These are phyloP conservation scores for Apocheima hispidaria DNA, from an alignment of 2,888 invertebrate genomes.

Conservation along the genomic window DNA sequence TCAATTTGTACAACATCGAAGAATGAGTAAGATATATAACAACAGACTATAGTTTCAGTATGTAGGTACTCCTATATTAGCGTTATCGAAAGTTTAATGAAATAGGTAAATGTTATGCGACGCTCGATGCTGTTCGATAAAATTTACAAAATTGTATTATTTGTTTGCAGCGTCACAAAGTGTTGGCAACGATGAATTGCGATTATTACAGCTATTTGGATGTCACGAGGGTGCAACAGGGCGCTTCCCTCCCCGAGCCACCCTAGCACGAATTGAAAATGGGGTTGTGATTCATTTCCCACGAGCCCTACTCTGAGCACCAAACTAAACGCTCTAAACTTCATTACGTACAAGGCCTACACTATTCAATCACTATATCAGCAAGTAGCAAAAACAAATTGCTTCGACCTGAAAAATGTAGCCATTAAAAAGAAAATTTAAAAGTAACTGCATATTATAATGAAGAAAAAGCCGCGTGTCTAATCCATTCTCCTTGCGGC, in stretches of 20 bases:
- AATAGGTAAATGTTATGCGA: conserved; percentile 2
- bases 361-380: conserved; percentile 49
- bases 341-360: conserved; percentile 60
- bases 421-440: conserved; percentile 32
- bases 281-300: conserved; percentile 86
- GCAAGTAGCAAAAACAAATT: conserved; percentile 11
- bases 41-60: neutral
- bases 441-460: conserved; percentile 42
- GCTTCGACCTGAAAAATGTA: conserved; percentile 14
- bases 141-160: conserved; percentile 40
- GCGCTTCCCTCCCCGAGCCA: conserved; percentile 66
- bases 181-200: conserved; percentile 68
- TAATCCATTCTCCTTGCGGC: conserved; percentile 56
- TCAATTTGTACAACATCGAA: no score
- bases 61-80: neutral
- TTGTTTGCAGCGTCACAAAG: conserved; percentile 47
- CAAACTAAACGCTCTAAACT: conserved; percentile 68
- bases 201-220: conserved; percentile 80
- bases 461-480: conserved; percentile 45
- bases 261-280: conserved; percentile 79
- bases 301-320: conserved; percentile 70
- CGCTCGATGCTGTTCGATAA: conserved; percentile 11
- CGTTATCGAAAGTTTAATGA: conserved; percentile 11
- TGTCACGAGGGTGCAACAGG: conserved; percentile 77
- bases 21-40: no score